A percentile compares a stretch with the other conserved stretches of the same genome.
Evolutionary conservation across 2,113 vertebrate genomes (phyloP).

Genomic region (Nyctibius bracteatus): DNA sequence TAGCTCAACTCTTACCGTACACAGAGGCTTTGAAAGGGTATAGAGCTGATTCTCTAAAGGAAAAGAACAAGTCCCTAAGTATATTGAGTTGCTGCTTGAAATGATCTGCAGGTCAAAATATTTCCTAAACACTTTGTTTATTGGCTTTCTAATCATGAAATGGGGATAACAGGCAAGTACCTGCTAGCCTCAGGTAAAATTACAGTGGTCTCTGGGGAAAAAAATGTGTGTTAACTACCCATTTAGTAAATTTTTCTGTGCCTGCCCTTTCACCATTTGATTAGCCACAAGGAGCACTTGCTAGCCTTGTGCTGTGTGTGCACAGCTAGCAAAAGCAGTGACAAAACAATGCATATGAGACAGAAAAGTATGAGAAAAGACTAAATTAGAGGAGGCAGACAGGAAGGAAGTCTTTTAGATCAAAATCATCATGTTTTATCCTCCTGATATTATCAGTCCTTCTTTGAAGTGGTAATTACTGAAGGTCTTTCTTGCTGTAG

Average conservation of each 20-base stretch:
- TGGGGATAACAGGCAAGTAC: neutral
- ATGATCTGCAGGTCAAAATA: neutral
- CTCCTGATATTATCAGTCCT: neutral
- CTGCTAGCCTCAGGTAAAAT: neutral
- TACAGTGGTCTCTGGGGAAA: neutral
- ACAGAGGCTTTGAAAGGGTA: neutral
- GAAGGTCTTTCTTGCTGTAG: neutral
- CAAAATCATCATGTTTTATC: neutral
- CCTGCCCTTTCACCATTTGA: neutral
- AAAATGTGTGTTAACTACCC: neutral
- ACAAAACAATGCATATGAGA: neutral
- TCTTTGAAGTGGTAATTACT: neutral
- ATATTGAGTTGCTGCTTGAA: neutral
- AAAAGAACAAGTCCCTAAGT: neutral
- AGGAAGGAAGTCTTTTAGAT: neutral
- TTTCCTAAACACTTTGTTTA: neutral
- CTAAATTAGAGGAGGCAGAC: neutral
- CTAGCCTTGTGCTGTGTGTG: neutral
- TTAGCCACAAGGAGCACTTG: neutral
- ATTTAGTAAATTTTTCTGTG: neutral
- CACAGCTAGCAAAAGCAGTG: neutral
- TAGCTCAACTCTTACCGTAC: neutral
- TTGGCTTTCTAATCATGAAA: neutral
- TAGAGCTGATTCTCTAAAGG: neutral
- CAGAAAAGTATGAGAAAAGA: neutral